Evolutionary conservation across 1,140 invertebrate genomes (phyloP).

Genomic region (Plutomurus gul): DNA sequence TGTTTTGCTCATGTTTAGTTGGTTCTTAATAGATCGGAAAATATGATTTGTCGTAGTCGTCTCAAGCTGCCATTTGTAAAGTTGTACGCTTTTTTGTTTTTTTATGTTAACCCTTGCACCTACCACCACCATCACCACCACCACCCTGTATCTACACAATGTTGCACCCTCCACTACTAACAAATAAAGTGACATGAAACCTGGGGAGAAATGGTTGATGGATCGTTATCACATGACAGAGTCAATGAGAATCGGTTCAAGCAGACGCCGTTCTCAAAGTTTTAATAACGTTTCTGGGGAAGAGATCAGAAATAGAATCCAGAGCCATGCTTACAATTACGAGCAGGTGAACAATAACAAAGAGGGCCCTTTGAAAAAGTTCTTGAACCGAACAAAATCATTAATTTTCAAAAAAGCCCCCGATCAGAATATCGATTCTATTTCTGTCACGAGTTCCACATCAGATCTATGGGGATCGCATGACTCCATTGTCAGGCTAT

Average conservation of each 20-base stretch:
- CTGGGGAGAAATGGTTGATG: constrained; percentile 52
- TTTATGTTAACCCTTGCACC: constrained; percentile 52
- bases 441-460: constrained; percentile 39
- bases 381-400: constrained; percentile 51
- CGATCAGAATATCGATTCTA: constrained; percentile 40
- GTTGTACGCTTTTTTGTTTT: constrained; percentile 58
- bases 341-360: constrained; percentile 27
- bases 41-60: neutral
- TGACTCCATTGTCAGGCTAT: constrained; percentile 39
- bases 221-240: constrained; percentile 51
- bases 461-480: constrained; percentile 50
- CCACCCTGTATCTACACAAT: neutral
- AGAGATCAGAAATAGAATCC: neutral
- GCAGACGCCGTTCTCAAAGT: constrained; percentile 37
- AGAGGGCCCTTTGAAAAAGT: constrained; percentile 47
- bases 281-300: constrained; percentile 40
- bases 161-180: neutral
- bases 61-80: no score
- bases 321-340: constrained; percentile 11
- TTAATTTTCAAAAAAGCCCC: constrained; percentile 46
- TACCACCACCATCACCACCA: no score
- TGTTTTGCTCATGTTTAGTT: constrained; percentile 46
- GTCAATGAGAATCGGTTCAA: constrained; percentile 39
- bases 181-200: constrained; percentile 33
- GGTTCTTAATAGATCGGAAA: constrained; percentile 55